Conservation (phyloP, 2,113 vertebrate genomes). For the Anas platyrhynchos region DNA sequence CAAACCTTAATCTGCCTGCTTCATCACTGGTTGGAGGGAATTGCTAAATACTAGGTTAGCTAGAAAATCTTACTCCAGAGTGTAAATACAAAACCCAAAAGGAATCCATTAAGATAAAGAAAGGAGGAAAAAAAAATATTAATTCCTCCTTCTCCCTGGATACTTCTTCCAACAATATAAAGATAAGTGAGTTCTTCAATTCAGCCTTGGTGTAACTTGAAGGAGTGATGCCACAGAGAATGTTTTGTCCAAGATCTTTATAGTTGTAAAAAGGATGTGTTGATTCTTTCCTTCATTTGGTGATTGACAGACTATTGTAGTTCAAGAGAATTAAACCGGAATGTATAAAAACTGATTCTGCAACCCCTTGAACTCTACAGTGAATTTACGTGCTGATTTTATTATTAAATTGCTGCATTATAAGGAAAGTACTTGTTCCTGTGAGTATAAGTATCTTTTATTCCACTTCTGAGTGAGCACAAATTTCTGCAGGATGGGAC, state of each 20-base stretch:
- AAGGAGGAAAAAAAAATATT: not conserved
- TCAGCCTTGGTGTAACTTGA: not conserved
- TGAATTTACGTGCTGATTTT: constrained; percentile 6
- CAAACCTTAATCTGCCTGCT: not conserved
- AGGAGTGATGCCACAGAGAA: not conserved
- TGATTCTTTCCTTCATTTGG: not conserved
- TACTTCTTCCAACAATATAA: not conserved
- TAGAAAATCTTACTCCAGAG: not conserved
- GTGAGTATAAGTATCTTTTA: not conserved
- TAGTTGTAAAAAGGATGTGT: not conserved
- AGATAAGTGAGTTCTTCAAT: not conserved
- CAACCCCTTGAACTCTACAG: not conserved
- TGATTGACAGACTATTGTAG: not conserved
- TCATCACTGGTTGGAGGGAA: not conserved
- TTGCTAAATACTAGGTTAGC: not conserved
- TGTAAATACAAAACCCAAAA: not conserved
- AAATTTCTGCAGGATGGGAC: constrained; percentile 18
- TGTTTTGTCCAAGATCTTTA: not conserved
- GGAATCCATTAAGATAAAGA: not conserved
- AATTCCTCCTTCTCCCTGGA: not conserved
- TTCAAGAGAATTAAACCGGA: not conserved
- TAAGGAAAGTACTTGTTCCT: not conserved
- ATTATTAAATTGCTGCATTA: not conserved
- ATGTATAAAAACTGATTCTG: constrained; percentile 11
- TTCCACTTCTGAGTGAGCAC: not conserved